These are phyloP conservation scores for Tetheella fluctuosa DNA, from an alignment of 2,888 invertebrate species.

Conservation along the genomic window DNA sequence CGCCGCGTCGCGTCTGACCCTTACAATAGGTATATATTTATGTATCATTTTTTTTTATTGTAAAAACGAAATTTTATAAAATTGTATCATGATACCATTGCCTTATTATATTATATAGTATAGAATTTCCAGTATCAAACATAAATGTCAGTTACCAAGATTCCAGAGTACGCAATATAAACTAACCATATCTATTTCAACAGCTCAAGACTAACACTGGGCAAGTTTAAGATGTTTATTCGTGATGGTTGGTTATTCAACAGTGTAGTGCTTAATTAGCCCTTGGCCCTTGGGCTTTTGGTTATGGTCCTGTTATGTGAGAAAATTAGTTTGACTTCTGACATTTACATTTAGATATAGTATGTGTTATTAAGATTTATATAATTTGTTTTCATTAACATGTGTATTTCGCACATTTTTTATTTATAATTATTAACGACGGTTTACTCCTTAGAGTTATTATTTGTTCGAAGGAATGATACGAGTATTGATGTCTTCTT, in stretches of 20 bases:
- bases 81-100: too few species aligned
- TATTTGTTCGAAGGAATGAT: too few species aligned
- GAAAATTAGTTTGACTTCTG: background rate
- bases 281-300: background rate
- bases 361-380: background rate
- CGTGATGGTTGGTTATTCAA: constrained; percentile 16
- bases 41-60: too few species aligned
- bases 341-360: background rate
- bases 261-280: constrained; percentile 17
- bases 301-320: background rate
- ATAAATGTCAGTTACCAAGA: background rate
- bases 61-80: too few species aligned
- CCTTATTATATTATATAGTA: too few species aligned
- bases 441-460: too few species aligned
- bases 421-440: too few species aligned
- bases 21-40: too few species aligned
- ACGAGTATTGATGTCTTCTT: too few species aligned
- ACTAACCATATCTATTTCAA: constrained; percentile 27
- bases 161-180: constrained; percentile 19
- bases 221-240: constrained; percentile 29
- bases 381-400: background rate
- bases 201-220: constrained; percentile 21
- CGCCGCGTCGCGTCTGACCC: too few species aligned
- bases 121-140: background rate
- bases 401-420: too few species aligned